Base-by-base conservation (phyloP, 2,888 invertebrate species). In the Chirona hameri region DNA sequence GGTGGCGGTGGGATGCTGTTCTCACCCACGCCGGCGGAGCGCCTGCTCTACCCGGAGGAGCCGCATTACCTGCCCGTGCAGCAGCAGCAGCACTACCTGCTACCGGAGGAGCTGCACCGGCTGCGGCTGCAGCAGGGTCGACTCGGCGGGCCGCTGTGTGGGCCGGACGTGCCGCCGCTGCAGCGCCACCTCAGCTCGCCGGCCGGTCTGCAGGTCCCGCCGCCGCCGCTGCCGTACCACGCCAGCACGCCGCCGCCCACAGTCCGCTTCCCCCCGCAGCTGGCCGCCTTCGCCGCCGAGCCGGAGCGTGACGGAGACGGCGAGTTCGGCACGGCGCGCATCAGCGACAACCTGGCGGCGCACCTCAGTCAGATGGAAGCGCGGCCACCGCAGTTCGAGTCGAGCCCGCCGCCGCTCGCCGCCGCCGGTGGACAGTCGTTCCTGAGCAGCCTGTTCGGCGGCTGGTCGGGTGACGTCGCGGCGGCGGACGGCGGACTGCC, bases 261-360 rank as follows among this genome's bases (percentile, higher is more conserved):
- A 24, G 21, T 24, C 24, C 76, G 76, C 39, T 24, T 7, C 76
- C 24, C 76, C 24, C 76, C 76, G 76, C 46, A 7, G 46, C 46
- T 31, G 72, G 72, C 72, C 27, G 27, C 29, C 31, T 18, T 31
- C 31, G 4, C 12, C 31, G 72, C 29, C 72, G 72, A 72, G 29
- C 72, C 29, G 14, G 39, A 72, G 72, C 72, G 21, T 5, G 72
- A 18, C 18, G 31, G 72, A 3, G 72, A 3, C 27, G 76, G 24
- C 76, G 27, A 76, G 76, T 76, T 76, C 46, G 76, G 76, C 24
- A 76, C 76, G 24, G 39, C 76, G 12, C 76, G 76, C 24, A 21
- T 76, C 76, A 76, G 39, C 46, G 76, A 76, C 76, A 76, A 76
- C 76, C 76, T 76, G 76, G 76, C 76, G 46, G 76, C 76, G 46